These are phyloP conservation scores for Cynoglossus semilaevis DNA, from an alignment of 2,113 vertebrate species.

Conservation along the genomic window DNA sequence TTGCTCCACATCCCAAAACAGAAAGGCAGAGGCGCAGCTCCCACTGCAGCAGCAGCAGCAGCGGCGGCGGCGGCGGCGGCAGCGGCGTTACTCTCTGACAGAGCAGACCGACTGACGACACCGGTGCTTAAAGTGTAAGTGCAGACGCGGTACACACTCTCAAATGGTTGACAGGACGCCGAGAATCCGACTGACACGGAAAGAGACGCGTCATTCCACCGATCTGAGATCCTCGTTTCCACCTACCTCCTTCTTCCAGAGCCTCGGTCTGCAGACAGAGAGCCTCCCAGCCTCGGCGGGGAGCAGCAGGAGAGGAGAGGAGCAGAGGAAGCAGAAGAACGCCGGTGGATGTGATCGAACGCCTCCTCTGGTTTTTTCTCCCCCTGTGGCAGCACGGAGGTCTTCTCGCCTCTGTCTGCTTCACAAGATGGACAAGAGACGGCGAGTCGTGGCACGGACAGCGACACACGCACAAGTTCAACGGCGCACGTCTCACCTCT, in stretches of 20 bases:
- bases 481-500: constrained; percentile 70
- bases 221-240: constrained; percentile 20
- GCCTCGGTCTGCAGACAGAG: constrained; percentile 59
- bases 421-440: constrained; percentile 78
- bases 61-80: too few relatives aligned
- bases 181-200: constrained; percentile 43
- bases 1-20: constrained; percentile 41
- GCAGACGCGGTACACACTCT: constrained; percentile 26
- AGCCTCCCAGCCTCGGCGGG: constrained; percentile 51
- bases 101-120: too few relatives aligned
- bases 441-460: constrained; percentile 77
- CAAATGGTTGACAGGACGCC: constrained; percentile 25
- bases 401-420: constrained; percentile 44
- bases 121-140: too few relatives aligned
- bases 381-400: constrained; percentile 44
- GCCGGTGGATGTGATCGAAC: constrained; percentile 38
- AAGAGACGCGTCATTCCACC: constrained; percentile 48
- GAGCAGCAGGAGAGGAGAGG: constrained; percentile 46
- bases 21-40: constrained; percentile 36
- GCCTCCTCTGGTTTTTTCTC: constrained; percentile 26
- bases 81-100: too few relatives aligned
- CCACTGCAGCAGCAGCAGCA: constrained; percentile 25
- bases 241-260: constrained; percentile 54
- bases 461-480: constrained; percentile 68
- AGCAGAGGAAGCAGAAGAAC: constrained; percentile 27